Percentiles rank a stretch among this genome's conserved stretches.
Conservation (phyloP, 2,113 vertebrate species). For the Alligator sinensis region DNA sequence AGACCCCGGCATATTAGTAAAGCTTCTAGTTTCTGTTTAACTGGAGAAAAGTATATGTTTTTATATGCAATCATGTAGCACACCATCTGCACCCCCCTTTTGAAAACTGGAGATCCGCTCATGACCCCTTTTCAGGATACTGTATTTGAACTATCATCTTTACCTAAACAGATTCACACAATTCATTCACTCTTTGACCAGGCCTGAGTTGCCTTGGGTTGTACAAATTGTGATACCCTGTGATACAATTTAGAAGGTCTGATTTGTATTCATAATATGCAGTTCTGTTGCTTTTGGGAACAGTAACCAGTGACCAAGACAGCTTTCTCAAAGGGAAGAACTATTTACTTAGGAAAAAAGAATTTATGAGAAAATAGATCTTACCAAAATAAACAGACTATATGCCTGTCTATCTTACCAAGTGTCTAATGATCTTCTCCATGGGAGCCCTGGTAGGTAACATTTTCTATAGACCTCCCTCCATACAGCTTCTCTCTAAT, state of each 20-base stretch:
- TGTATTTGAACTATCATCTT: too few species aligned
- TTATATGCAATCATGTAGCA: too few species aligned
- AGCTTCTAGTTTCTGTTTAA: too few species aligned
- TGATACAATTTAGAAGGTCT: not conserved
- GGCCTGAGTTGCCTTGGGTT: not conserved
- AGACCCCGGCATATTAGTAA: too few species aligned
- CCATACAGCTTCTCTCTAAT: not conserved
- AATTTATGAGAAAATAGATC: not conserved
- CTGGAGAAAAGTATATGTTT: too few species aligned
- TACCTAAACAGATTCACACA: too few species aligned
- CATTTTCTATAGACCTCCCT: not conserved
- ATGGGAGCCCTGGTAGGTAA: not conserved
- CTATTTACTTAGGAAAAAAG: not conserved
- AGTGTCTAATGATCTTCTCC: not conserved
- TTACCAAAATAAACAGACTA: not conserved
- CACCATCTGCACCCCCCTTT: too few species aligned
- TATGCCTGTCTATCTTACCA: not conserved
- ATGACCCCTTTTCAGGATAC: too few species aligned
- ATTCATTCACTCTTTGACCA: not conserved
- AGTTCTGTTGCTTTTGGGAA: not conserved
- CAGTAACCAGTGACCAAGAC: not conserved
- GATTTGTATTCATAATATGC: not conserved
- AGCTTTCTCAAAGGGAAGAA: not conserved
- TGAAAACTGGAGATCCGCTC: too few species aligned
- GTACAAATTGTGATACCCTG: not conserved